A percentile compares a stretch with the other conserved stretches of the same genome.
Conservation (phyloP, 1,140 invertebrate genomes). For the Hylyphantes graminicola region DNA sequence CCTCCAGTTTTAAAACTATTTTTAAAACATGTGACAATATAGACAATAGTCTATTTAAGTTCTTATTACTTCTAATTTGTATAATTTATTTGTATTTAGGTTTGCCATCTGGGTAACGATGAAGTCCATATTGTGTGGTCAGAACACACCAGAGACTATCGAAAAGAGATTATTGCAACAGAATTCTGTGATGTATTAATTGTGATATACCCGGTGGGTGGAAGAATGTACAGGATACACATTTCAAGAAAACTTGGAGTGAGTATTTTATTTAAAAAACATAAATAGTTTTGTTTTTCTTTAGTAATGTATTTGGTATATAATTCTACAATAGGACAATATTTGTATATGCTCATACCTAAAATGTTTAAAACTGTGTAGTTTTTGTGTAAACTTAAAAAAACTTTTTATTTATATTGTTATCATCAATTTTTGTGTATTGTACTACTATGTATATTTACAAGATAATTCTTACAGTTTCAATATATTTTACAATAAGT, state of each 20-base stretch:
- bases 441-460: too few species aligned
- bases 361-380: too few species aligned
- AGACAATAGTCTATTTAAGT: not conserved
- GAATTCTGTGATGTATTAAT: constrained; percentile 99
- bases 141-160: constrained; percentile 94
- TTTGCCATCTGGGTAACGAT: constrained; percentile 96
- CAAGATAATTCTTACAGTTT: too few species aligned
- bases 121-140: constrained; percentile 99
- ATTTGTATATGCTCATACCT: not conserved
- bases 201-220: constrained; percentile 90
- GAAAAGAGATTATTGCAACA: constrained; percentile 96
- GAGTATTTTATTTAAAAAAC: constrained; percentile 63
- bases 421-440: too few species aligned
- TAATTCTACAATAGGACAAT: not conserved
- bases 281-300: not conserved
- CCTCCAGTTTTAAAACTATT: not conserved
- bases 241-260: constrained; percentile 88
- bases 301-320: not conserved
- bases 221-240: constrained; percentile 83
- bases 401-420: too few species aligned
- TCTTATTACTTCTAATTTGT: not conserved
- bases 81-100: constrained; percentile 65
- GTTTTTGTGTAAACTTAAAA: too few species aligned
- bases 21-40: not conserved
- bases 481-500: too few species aligned